Percentiles rank a stretch among this genome's conserved stretches.
phyloP scores from a whole-genome alignment of 2,797 vertebrate genomes.

The Pelobates cultripes region DNA sequence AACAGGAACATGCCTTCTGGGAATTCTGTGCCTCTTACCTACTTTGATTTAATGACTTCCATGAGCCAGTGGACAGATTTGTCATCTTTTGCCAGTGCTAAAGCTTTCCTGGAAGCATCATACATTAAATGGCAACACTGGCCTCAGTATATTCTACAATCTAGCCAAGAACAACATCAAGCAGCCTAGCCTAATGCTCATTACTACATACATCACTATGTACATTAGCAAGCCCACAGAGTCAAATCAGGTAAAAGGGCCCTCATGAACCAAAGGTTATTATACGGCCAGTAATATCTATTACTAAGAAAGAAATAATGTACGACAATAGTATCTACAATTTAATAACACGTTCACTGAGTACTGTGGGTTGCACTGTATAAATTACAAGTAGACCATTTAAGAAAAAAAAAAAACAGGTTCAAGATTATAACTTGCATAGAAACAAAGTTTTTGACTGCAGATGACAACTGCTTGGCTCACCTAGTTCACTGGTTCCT shows the following conservation, averaged over 20 bases:
- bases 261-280: neutral
- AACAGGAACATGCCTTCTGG: slow-evolving; percentile 43
- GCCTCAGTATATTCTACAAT: slow-evolving; percentile 19
- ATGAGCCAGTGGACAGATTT: slow-evolving; percentile 43
- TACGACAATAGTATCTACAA: neutral
- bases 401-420: too few species aligned
- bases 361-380: neutral
- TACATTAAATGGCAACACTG: slow-evolving; percentile 38
- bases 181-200: slow-evolving; percentile 14
- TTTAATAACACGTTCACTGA: neutral
- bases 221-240: neutral
- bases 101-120: slow-evolving; percentile 34
- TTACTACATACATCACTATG: slow-evolving; percentile 1
- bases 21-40: slow-evolving; percentile 40
- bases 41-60: slow-evolving; percentile 51
- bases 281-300: neutral
- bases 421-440: too few species aligned
- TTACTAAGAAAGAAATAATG: neutral
- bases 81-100: slow-evolving; percentile 43
- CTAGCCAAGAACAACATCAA: slow-evolving; percentile 12
- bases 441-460: too few species aligned
- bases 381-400: neutral
- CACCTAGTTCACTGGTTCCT: too few species aligned
- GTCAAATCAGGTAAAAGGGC: neutral
- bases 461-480: too few species aligned